A percentile compares a stretch with the other conserved stretches of the same genome.
These are phyloP conservation scores for Callithrix jacchus DNA, from an alignment of 2,113 vertebrate species.

Conservation along the genomic window DNA sequence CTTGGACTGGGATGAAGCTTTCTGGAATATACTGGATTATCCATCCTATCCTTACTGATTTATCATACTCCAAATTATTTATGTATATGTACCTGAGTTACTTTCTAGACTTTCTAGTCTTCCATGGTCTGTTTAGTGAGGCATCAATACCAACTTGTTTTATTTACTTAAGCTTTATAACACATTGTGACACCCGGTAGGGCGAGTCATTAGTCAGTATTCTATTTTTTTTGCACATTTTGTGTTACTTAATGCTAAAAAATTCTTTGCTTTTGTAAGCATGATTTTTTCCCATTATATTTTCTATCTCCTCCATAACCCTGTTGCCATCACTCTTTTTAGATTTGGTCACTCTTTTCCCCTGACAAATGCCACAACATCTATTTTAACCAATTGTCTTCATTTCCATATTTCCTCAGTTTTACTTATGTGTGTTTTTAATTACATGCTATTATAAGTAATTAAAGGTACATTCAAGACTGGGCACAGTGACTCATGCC, in stretches of 20 bases:
- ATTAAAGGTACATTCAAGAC: too few relatives aligned
- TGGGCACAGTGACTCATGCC: too few relatives aligned
- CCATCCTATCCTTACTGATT: background rate
- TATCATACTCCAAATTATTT: constrained; percentile 14
- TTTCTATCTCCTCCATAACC: background rate
- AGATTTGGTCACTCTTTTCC: background rate
- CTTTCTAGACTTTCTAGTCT: constrained; percentile 27
- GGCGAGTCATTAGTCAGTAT: background rate
- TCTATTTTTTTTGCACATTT: constrained; percentile 10
- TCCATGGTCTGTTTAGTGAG: background rate
- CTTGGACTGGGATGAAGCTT: background rate
- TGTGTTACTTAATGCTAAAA: background rate
- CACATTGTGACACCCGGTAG: background rate
- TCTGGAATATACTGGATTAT: constrained; percentile 29
- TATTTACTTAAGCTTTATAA: constrained; percentile 32
- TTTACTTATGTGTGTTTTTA: constrained; percentile 25
- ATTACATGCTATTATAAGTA: constrained; percentile 1
- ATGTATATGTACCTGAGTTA: background rate
- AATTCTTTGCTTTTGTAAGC: background rate
- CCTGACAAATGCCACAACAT: constrained; percentile 33
- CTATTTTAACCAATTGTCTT: constrained; percentile 33
- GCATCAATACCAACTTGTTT: background rate
- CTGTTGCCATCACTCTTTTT: background rate
- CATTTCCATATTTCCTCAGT: constrained; percentile 3
- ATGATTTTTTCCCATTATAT: background rate